These are phyloP conservation scores for Fukomys damarensis DNA, from an alignment of 2,113 vertebrate genomes.

Conservation along the genomic window DNA sequence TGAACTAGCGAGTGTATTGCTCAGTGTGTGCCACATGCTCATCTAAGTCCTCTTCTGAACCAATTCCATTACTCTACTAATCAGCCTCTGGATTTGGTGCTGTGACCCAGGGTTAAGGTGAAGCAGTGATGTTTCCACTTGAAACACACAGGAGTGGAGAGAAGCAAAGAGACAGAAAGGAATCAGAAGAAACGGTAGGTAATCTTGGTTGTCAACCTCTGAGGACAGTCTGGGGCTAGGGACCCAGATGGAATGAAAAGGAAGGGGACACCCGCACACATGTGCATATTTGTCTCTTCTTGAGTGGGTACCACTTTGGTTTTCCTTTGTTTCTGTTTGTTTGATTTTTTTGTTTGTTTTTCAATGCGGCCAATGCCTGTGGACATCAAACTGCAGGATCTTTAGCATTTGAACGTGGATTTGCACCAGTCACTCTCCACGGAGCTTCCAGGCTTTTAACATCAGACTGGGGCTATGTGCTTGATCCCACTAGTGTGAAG, in stretches of 20 bases:
- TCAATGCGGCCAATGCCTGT: background rate
- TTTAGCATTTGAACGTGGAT: background rate
- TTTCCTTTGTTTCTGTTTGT: too few relatives aligned
- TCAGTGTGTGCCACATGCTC: rapidly evolving
- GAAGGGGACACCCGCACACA: background rate
- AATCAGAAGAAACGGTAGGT: background rate
- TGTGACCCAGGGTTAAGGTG: background rate
- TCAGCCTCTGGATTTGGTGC: rapidly evolving
- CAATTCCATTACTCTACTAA: background rate
- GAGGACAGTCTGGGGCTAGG: background rate
- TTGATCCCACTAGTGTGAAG: background rate
- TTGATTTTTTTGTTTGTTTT: background rate
- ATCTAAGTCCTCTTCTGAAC: background rate
- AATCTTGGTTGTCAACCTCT: background rate
- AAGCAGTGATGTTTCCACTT: background rate
- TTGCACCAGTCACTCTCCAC: background rate
- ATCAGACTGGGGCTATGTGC: background rate
- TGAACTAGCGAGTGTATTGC: too few relatives aligned
- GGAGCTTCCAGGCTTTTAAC: background rate
- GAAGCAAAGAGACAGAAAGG: too few relatives aligned
- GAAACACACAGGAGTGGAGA: background rate
- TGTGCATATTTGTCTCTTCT: background rate
- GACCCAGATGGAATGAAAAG: background rate
- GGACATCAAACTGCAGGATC: too few relatives aligned
- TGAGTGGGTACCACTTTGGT: background rate